Conservation (phyloP, 2,797 vertebrate species). For the Galago senegalensis region DNA sequence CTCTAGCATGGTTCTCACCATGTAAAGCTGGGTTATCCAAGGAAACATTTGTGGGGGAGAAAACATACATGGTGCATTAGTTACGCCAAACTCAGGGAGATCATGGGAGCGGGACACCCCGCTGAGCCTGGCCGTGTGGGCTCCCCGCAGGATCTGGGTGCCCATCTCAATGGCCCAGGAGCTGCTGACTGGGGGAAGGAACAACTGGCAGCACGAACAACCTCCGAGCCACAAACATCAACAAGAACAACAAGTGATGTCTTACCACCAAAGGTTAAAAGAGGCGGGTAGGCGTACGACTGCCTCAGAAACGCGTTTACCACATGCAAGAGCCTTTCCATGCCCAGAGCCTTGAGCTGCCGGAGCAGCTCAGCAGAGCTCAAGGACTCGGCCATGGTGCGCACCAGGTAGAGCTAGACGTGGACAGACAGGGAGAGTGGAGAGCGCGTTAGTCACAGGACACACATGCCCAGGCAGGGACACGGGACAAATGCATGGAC, state of each 20-base stretch:
- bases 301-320: constrained; percentile 93
- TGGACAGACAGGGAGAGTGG: constrained; percentile 89
- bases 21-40: constrained; percentile 95
- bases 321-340: constrained; percentile 93
- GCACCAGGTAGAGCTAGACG: constrained; percentile 93
- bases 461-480: constrained; percentile 73
- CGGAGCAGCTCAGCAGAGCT: constrained; percentile 92
- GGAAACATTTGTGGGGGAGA: constrained; percentile 87
- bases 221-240: constrained; percentile 79
- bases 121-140: constrained; percentile 58
- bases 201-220: constrained; percentile 81
- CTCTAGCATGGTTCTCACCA: constrained; percentile 99
- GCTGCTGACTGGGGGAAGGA: constrained; percentile 56
- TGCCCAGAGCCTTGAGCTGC: constrained; percentile 92
- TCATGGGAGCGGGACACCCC: constrained; percentile 85
- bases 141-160: neutral
- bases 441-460: constrained; percentile 88
- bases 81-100: constrained; percentile 81
- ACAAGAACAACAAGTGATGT: constrained; percentile 86
- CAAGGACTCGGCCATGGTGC: constrained; percentile 93
- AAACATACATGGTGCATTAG: constrained; percentile 90
- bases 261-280: constrained; percentile 94
- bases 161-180: neutral
- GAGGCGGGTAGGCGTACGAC: constrained; percentile 92
- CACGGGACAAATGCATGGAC: neutral